Base-by-base conservation (phyloP, 1,140 invertebrate species). In the Ruditapes philippinarum region DNA sequence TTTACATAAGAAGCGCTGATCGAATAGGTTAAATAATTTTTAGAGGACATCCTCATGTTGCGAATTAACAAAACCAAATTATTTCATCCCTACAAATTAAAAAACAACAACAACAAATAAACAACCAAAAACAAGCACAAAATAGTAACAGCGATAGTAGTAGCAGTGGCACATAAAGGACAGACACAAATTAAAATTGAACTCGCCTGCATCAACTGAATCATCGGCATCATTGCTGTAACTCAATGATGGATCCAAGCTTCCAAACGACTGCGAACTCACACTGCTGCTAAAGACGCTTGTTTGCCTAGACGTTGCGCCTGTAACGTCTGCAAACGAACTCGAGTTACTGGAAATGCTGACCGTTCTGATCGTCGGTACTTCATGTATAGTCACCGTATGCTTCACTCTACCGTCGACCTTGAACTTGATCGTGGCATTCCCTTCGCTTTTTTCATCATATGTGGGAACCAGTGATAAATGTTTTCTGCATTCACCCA, bases 341-440 rank as follows among this genome's bases (percentile, higher is more conserved):
- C 54, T 57, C 33, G 33, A 38, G 7, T 31, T 38, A 3, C 1
- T 38, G 31, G 3, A 38, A 12, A 3, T 70, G 65, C 28, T 36
- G 3, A 38, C 4, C 0, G 4, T 31, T 25, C 38, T 76, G 42
- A 25, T 51, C 28, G 28, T 17, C 17, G 74, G 74, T 12, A 78
- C 74, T 36, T 54, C 74, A 36, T 51, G 45, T 17, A 78, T 54
- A 1, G 25, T 78, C 28, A 78, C 74, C 7, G 74, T 78, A 28
- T 78, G 45, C n/a, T 78, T 78, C 7, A 78, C 74, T 25, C 36
- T 38, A 33, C 45, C 45, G 4, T 31, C 45, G 19, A 78, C 17
- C 42, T 36, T 36, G 31, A 78, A 78, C 74, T 78, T 78, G 31
- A 78, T 78, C 0, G 45, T 51, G 1, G 74, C 74, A 9, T 57